A percentile compares a stretch with the other conserved stretches of the same genome.
phyloP scores from a whole-genome alignment of 2,888 invertebrate species.

The Clusia tigrina region DNA sequence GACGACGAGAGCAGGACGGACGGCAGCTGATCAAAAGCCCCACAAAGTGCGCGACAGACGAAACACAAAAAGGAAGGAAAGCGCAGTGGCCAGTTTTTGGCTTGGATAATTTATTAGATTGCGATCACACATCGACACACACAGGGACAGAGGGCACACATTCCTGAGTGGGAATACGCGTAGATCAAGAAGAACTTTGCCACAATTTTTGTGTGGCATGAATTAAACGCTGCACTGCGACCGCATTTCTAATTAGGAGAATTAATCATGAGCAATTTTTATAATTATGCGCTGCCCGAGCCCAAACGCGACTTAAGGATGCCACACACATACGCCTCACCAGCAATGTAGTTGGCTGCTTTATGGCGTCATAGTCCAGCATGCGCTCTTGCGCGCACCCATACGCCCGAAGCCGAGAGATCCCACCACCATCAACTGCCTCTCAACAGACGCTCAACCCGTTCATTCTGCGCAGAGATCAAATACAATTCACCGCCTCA shows the following conservation, averaged over 20 bases:
- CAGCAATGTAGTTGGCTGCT: too few species aligned
- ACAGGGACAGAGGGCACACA: too few species aligned
- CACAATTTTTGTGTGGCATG: neutral
- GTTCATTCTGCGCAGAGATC: conserved; percentile 34
- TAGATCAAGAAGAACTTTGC: neutral
- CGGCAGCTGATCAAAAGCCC: conserved; percentile 54
- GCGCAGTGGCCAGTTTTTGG: conserved; percentile 44
- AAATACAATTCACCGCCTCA: conserved; percentile 38
- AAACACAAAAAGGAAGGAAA: neutral
- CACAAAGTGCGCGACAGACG: conserved; percentile 37
- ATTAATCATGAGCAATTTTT: conserved; percentile 49
- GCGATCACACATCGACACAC: conserved; percentile 43
- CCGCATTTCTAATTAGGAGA: conserved; percentile 55
- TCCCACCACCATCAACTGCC: too few species aligned
- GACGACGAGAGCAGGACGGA: too few species aligned
- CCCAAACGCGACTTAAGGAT: neutral
- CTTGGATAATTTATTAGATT: conserved; percentile 52
- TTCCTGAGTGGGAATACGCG: neutral
- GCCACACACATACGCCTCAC: too few species aligned
- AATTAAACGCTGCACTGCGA: neutral
- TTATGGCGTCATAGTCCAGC: too few species aligned
- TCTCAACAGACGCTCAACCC: neutral
- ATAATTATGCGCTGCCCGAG: conserved; percentile 48
- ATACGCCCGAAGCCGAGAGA: too few species aligned
- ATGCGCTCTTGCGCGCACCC: too few species aligned